Evolutionary conservation across 2,888 invertebrate species (phyloP), one percentile per base, ranked within the genome.

Genomic region (Rhagonycha lutea): DNA sequence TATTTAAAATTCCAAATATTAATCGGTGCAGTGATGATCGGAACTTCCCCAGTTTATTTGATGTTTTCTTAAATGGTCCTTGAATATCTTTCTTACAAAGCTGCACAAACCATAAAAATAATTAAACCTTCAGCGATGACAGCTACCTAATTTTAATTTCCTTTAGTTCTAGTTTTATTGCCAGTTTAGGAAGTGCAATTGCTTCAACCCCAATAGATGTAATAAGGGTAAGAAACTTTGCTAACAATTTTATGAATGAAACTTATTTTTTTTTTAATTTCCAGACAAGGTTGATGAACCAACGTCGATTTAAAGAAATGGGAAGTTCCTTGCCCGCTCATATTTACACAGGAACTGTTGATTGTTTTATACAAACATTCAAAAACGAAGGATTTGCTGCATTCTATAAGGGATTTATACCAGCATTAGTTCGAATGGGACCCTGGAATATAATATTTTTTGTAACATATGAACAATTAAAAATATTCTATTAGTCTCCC

Each of bases 371-470:
- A 4, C 90, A 95, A 92, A 97, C 98, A 67, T 94, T 97, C 61
- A 94, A 92, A 80, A 94, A 92, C 87, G 98, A 98, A 89, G 98
- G 98, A 3, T 88, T 95, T 80, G 88, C 91, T 83, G 97, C 98
- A 32, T 90, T 98, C 73, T 98, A 98, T 89, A 97, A 97, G 90
- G 98, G 98, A 26, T 98, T 98, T 88, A 90, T 98, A 80, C 98
- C 98, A n/a, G 96, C 97, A 24, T 95, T 96, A 94, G 91, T 98
- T 81, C 92, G 98, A 81, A 96, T 98, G 94, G 98, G 98, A 0
- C 98, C 98, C 5, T 98, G 98, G 98, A 98, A 98, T 89, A 94
- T 98, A 80, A 97, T 98, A 86, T 98, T 98, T 90, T 98, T 98
- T 89, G 91, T 97, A 85, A 95, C 96, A 9, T 98, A 96, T 88